Base-by-base conservation (phyloP, 2,797 vertebrate species). In the Catharus ustulatus region DNA sequence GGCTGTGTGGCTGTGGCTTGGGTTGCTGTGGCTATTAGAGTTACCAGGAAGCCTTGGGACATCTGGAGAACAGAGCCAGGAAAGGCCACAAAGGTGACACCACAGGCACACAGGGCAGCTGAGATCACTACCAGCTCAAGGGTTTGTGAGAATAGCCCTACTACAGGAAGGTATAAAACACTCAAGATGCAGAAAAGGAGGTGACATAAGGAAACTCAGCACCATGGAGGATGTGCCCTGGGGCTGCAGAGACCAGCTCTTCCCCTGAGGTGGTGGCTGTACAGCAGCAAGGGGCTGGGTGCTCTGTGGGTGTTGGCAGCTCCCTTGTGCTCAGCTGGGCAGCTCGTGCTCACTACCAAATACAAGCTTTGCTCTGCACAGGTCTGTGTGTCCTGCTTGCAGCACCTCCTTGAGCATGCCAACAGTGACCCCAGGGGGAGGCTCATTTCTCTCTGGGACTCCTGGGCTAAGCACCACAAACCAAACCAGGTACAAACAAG, bases 1-100 rank as follows among this genome's bases (percentile, higher is more conserved):
- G 22, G 26, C 11, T 49, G 11, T 0, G 0, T 7, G 69, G 30
- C 27, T 8, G 6, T 16, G 38, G 19, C 15, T 74, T 46, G 42
- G 64, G 40, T 27, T 77, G 32, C 32, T 77, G 30, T 1, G 1
- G 7, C 19, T 7, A 1, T 42, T 21, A 38, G 9, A 43, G 15
- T 36, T 11, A 36, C 32, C 36, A 71, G 79, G 10, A 85, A 76
- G 13, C 67, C 13, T 10, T 20, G 11, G 63, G 8, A 42, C 7
- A 38, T 16, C 40, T 34, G 6, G 15, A 79, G 63, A 68, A 32
- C 42, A 64, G 27, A 87, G 27, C 12, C 18, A 59, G 48, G n/a
- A 38, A 89, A 51, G 16, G 32, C 17, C 45, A 58, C 40, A 48
- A 66, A 30, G 32, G 20, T 51, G 49, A 58, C 38, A 34, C 14